Evolutionary conservation across 1,140 invertebrate genomes (phyloP).

Genomic region (Matsumurasca onukii): DNA sequence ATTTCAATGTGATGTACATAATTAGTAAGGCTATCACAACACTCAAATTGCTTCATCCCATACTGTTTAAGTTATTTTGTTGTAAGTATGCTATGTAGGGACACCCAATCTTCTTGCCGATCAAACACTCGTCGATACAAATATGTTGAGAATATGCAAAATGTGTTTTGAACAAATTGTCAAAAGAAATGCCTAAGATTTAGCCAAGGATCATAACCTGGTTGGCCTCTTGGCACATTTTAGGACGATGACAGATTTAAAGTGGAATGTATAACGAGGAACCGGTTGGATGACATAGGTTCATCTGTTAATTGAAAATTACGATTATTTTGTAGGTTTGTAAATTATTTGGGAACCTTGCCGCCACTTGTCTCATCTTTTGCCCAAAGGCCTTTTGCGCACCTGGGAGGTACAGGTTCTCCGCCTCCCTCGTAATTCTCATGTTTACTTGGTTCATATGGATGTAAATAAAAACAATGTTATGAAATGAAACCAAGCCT

Average conservation of each 20-base stretch:
- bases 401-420: too few species aligned
- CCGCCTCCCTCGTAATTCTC: too few species aligned
- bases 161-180: constrained; percentile 14
- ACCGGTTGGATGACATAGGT: constrained; percentile 5
- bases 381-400: too few species aligned
- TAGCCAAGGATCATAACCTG: constrained; percentile 15
- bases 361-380: too few species aligned
- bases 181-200: constrained; percentile 1
- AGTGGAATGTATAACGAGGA: not conserved
- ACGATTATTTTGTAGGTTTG: too few species aligned
- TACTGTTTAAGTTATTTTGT: not conserved
- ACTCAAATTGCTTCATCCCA: constrained; percentile 8
- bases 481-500: too few species aligned
- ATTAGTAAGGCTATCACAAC: constrained; percentile 10
- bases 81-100: not conserved
- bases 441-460: too few species aligned
- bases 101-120: constrained; percentile 7
- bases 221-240: not conserved
- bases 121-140: not conserved
- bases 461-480: too few species aligned
- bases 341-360: too few species aligned
- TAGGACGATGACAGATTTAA: not conserved
- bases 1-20: constrained; percentile 17
- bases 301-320: too few species aligned
- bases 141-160: constrained; percentile 4